Evolutionary conservation across 2,888 invertebrate genomes (phyloP), one percentile per base, ranked within the genome.

Genomic region (Schizaphis graminum): DNA sequence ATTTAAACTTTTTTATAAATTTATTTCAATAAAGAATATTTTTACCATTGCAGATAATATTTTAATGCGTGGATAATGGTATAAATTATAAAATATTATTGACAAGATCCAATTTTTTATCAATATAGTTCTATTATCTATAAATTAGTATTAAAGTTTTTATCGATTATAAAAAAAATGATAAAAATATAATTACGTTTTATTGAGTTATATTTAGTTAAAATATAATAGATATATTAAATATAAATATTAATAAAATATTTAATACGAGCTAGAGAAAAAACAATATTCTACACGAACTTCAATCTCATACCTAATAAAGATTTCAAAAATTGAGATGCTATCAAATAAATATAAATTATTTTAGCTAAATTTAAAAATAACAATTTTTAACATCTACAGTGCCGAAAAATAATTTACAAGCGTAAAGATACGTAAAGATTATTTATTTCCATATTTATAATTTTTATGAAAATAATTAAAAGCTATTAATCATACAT

Each of bases 391-490:
- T 44, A 44, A 77, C 21, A 77, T 77, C 21, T 8, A 26, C 77
- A 21, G 21, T 35, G 35, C 21, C 7, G 21, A 35, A 77, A 77
- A 35, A 77, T 35, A 77, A 35, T 77, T 35, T 77, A 77, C 21
- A 77, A 77, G 47, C 7, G n/a, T 47, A 53, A 35, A 53, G 35
- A 53, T 35, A 88, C 41, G 44, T 47, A 35, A 21, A 61, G 41
- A 87, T n/a, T n/a, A 87, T 28, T 87, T 44, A 44, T 44, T 87
- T 90, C 89, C 44, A n/a, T 44, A n/a, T 90, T 67, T 90, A 61
- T 90, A 90, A 24, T 47, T 61, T 90, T 67, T 21, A 67, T 56
- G 11, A 89, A 89, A 89, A 89, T n/a, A 41, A 57, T 41, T 89
- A 57, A 56, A 41, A 89, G 26, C 53, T 89, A 89, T 89, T 89